Evolutionary conservation across 2,113 vertebrate genomes (phyloP).

Genomic region (Thermophis baileyi): DNA sequence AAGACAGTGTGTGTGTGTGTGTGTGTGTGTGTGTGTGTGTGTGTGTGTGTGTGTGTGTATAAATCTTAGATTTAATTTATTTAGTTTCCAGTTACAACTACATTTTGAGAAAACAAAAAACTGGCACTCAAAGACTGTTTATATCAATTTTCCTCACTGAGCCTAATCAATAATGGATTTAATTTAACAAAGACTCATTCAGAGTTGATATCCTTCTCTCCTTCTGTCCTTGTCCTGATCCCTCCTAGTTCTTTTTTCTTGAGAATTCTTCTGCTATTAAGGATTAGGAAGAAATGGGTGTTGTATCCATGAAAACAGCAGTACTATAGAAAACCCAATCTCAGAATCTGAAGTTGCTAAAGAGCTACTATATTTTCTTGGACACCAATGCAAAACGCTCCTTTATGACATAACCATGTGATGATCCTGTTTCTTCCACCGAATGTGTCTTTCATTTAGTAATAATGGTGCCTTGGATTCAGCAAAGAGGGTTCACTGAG

Average conservation of each 20-base stretch:
- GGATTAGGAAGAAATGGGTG: not conserved
- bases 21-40: not conserved
- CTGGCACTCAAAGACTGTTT: conserved; percentile 12
- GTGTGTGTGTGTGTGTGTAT: not conserved
- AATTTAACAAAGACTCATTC: conserved; percentile 35
- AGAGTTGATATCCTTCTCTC: conserved; percentile 11
- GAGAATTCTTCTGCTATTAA: not conserved
- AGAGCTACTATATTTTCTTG: not conserved
- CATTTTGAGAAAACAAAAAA: conserved; percentile 12
- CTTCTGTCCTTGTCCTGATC: not conserved
- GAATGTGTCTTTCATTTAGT: not conserved
- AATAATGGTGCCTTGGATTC: not conserved
- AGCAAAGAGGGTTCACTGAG: not conserved
- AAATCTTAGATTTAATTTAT: conserved; percentile 16
- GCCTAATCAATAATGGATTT: conserved; percentile 31
- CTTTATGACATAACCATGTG: not conserved
- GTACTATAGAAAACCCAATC: not conserved
- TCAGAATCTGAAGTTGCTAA: not conserved
- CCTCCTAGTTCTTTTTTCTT: not conserved
- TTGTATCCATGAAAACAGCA: not conserved
- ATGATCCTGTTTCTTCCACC: not conserved
- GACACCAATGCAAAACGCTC: not conserved
- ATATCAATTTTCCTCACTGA: conserved; percentile 18
- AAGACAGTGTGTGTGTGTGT: not conserved
- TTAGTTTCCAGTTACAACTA: conserved; percentile 31